phyloP scores from a whole-genome alignment of 2,113 vertebrate genomes.

The Calidris pugnax region DNA sequence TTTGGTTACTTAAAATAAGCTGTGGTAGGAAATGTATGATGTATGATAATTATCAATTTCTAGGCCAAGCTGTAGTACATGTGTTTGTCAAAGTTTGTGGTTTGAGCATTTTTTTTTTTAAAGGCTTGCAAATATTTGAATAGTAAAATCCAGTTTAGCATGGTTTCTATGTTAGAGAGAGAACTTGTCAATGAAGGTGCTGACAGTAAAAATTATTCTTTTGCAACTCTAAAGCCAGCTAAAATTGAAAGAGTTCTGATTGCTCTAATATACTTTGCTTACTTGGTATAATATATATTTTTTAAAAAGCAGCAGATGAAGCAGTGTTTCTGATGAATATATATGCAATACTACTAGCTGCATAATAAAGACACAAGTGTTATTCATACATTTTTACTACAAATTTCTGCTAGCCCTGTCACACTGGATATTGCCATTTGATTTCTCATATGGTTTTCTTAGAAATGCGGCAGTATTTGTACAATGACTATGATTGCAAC shows the following conservation, averaged over 20 bases:
- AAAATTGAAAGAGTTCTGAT: constrained; percentile 21
- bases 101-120: not conserved
- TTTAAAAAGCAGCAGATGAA: not conserved
- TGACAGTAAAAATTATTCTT: not conserved
- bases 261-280: not conserved
- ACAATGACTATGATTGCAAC: not conserved
- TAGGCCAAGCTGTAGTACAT: not conserved
- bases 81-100: not conserved
- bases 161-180: not conserved
- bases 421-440: not conserved
- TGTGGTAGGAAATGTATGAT: not conserved
- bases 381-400: not conserved
- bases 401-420: not conserved
- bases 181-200: not conserved
- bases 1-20: not conserved
- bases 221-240: not conserved
- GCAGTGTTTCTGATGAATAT: not conserved
- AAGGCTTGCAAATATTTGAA: not conserved
- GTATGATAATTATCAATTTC: not conserved
- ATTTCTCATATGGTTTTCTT: not conserved
- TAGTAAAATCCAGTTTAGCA: not conserved
- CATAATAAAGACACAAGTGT: not conserved
- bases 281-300: not conserved
- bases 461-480: not conserved
- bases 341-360: not conserved